These are phyloP conservation scores for Coreius guichenoti DNA, from an alignment of 2,797 vertebrate species.

Conservation along the genomic window DNA sequence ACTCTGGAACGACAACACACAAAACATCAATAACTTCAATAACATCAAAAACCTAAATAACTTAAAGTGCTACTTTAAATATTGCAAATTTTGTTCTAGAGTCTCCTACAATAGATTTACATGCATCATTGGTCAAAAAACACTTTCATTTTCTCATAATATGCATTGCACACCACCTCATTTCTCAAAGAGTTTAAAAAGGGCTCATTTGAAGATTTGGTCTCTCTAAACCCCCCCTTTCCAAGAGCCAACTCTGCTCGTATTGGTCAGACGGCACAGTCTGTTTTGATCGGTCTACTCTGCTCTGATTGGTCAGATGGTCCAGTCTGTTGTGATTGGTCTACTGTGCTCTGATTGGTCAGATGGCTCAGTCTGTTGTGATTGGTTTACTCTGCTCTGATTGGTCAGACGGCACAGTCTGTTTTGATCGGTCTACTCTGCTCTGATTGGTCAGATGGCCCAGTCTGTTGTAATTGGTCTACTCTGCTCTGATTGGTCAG, in stretches of 20 bases:
- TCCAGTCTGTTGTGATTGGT: neutral
- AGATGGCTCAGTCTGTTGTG: too few species aligned
- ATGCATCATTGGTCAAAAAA: neutral
- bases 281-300: neutral
- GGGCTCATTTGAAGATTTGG: neutral
- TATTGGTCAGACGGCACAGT: neutral
- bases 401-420: neutral
- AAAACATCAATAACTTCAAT: neutral
- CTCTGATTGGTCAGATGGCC: too few species aligned
- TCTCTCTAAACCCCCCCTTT: neutral
- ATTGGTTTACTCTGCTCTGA: too few species aligned
- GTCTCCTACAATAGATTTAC: neutral
- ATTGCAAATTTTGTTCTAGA: neutral
- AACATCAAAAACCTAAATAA: neutral
- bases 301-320: neutral
- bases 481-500: too few species aligned
- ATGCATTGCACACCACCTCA: neutral
- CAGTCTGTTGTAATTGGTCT: too few species aligned
- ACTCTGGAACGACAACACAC: slow-evolving; percentile 44
- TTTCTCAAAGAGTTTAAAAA: neutral
- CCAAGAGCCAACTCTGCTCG: neutral
- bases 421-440: too few species aligned
- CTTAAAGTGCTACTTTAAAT: neutral
- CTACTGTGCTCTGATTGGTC: too few species aligned
- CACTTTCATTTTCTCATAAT: neutral